Conservation (phyloP, 2,113 vertebrate genomes). For the Talpa occidentalis region DNA sequence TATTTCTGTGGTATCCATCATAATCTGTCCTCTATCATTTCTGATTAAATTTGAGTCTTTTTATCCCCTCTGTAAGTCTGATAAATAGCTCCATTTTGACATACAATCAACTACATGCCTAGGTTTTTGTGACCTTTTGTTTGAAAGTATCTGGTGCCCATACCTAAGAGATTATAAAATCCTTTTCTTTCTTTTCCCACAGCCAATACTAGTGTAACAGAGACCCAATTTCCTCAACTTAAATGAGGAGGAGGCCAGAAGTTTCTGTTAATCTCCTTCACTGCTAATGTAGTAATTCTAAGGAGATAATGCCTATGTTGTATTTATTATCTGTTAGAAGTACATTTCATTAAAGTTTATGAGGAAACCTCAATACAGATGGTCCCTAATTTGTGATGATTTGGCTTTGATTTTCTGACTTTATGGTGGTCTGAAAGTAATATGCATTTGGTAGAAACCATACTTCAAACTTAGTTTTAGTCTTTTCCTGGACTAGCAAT, state of each 20-base stretch:
- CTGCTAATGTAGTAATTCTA: neutral
- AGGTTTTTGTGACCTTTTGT: neutral
- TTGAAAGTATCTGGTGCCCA: neutral
- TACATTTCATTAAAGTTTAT: neutral
- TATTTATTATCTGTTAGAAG: neutral
- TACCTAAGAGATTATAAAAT: neutral
- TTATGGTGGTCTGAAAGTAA: neutral
- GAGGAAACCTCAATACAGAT: neutral
- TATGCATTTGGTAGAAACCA: neutral
- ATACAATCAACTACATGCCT: neutral
- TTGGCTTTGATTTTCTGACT: neutral
- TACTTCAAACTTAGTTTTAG: neutral
- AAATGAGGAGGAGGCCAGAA: neutral
- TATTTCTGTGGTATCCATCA: too few relatives aligned
- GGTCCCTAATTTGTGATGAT: neutral
- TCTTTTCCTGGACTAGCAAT: neutral
- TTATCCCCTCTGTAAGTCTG: too few relatives aligned
- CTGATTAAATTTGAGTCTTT: too few relatives aligned
- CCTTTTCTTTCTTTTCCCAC: neutral
- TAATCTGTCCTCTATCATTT: too few relatives aligned
- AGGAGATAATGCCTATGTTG: neutral
- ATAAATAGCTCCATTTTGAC: neutral
- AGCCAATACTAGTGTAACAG: neutral
- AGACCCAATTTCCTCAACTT: rapidly evolving
- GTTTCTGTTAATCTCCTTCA: neutral